Evolutionary conservation across 2,113 vertebrate genomes (phyloP), one percentile per base, ranked within the genome.

Genomic region (Stomatorhinus ivindoensis): DNA sequence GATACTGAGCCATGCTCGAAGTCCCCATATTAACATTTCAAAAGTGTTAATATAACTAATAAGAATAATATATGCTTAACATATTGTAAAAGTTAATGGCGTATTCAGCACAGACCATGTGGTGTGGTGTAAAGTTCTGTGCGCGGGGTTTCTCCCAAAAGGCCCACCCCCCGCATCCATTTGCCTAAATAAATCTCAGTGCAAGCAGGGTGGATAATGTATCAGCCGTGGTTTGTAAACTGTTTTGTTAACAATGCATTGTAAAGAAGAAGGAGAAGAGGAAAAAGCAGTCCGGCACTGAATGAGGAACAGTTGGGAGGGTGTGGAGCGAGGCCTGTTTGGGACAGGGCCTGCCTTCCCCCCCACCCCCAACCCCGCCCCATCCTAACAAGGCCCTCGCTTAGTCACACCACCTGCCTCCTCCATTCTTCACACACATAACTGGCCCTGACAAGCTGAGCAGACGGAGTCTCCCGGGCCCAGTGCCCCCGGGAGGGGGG

Each of bases 361-460:
- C 73, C 73, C n/a, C 55, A 24, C 88, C 84, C 88, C 90, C 89
- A 87, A 82, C 90, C 88, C 92, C 96, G 94, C 94, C 95, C 95
- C 97, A 96, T 97, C 97, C 95, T 96, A 95, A 94, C 65, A 91
- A 96, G 96, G 96, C 27, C 96, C 94, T 95, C 94, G 95, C 97
- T 99, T 97, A 98, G 97, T 98, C 97, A 98, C 97, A 98, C 98
- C 98, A 99, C 97, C 98, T 99, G 98, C 98, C 97, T 96, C 95
- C 96, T 94, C 96, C 96, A 97, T 98, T 98, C 97, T 98, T 97
- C 94, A 96, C 94, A 92, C 93, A 94, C 95, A 94, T 96, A 96
- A 95, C 95, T 94, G 94, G 94, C 95, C 95, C 93, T 95, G 97
- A 97, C 96, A 97, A 94, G 94, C 95, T 8, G 92, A 97, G 96